Conservation (phyloP, 2,113 vertebrate genomes). For the Oenanthe oenanthe region DNA sequence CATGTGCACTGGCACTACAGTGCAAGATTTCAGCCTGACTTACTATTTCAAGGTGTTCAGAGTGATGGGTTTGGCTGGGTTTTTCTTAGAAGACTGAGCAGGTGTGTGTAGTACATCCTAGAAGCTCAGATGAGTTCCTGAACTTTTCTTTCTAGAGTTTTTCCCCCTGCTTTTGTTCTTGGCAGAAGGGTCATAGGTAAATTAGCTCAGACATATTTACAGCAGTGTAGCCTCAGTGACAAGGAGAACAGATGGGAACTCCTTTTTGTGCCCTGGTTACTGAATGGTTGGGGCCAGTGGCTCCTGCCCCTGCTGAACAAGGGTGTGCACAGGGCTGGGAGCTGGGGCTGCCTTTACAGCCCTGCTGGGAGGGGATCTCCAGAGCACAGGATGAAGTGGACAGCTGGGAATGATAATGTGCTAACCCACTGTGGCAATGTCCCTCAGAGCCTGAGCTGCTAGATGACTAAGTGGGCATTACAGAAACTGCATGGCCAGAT, state of each 20-base stretch:
- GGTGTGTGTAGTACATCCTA: neutral
- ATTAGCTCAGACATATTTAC: neutral
- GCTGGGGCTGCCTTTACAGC: neutral
- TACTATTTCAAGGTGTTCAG: neutral
- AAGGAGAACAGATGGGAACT: neutral
- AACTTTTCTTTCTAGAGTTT: neutral
- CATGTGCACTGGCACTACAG: neutral
- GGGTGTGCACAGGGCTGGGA: neutral
- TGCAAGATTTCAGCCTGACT: neutral
- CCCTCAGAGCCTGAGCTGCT: neutral
- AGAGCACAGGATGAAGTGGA: neutral
- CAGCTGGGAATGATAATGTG: neutral
- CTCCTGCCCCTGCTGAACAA: neutral
- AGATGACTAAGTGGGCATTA: neutral
- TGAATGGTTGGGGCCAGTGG: neutral
- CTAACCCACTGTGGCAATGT: neutral
- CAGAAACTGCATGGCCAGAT: neutral
- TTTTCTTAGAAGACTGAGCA: neutral
- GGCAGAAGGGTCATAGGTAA: neutral
- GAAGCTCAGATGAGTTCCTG: neutral
- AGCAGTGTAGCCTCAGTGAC: neutral
- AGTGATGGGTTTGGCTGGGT: neutral
- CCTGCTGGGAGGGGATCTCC: neutral
- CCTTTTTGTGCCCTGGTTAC: neutral
- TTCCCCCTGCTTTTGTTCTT: neutral